These are phyloP conservation scores for Ceyx margarethae DNA, from an alignment of 2,113 vertebrate genomes.

Conservation along the genomic window DNA sequence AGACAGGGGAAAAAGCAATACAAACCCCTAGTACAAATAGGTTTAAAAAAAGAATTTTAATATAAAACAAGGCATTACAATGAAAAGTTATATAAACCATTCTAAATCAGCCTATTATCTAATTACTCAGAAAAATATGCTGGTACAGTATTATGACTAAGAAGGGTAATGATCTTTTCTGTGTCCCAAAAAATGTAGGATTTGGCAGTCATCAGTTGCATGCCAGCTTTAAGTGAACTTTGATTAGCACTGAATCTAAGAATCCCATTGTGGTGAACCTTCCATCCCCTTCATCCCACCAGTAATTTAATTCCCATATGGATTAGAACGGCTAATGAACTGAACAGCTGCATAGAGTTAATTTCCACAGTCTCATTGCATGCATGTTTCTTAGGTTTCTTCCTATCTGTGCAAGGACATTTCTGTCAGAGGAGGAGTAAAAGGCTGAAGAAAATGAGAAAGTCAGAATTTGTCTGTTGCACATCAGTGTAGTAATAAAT, in stretches of 20 bases:
- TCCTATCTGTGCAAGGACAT: background rate
- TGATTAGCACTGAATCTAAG: background rate
- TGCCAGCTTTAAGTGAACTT: background rate
- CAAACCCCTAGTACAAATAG: background rate
- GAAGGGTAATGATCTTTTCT: background rate
- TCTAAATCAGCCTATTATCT: slow-evolving; percentile 16
- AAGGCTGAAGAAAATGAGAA: background rate
- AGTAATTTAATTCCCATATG: slow-evolving; percentile 13
- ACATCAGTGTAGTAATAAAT: background rate
- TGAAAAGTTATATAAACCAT: slow-evolving; percentile 23
- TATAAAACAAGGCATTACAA: slow-evolving; percentile 27
- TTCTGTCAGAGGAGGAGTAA: background rate
- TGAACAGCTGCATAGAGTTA: background rate
- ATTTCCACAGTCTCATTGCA: background rate
- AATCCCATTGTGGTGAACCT: background rate
- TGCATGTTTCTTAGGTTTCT: background rate
- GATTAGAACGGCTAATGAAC: slow-evolving; percentile 25
- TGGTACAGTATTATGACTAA: background rate
- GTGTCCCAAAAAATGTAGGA: background rate
- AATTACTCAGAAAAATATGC: background rate
- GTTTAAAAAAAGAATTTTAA: background rate
- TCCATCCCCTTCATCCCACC: background rate
- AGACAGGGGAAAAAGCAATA: background rate
- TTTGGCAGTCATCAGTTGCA: background rate
- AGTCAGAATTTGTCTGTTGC: background rate